Evolutionary conservation across 1,140 invertebrate species (phyloP).

Genomic region (Hyles euphorbiae): DNA sequence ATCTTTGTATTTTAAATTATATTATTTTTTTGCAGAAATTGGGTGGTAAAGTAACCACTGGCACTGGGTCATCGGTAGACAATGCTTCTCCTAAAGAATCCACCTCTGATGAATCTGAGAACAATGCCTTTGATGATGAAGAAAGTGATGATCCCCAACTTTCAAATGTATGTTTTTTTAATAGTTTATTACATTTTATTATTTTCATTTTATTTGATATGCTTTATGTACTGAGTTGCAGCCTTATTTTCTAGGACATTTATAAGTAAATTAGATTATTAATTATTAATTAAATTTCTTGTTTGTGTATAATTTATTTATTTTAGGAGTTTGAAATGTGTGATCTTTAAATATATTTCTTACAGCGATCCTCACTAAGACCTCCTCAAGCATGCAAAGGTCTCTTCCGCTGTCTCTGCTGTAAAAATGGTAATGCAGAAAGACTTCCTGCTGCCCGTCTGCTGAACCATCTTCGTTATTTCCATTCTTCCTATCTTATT

Average conservation of each 20-base stretch:
- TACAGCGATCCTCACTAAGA: conserved; percentile 25
- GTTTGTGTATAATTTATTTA: background rate
- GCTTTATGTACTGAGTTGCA: too few relatives aligned
- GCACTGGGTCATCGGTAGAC: conserved; percentile 34
- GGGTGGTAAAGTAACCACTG: conserved; percentile 43
- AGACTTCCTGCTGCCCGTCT: conserved; percentile 54
- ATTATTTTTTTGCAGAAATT: conserved; percentile 41
- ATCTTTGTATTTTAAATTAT: conserved; percentile 2
- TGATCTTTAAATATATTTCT: conserved; percentile 7
- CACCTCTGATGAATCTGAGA: conserved; percentile 34
- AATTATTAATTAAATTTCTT: too few relatives aligned
- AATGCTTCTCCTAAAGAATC: conserved; percentile 36
- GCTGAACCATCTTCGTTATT: conserved; percentile 67
- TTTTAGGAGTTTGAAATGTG: too few relatives aligned
- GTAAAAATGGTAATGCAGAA: conserved; percentile 50
- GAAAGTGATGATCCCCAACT: conserved; percentile 21
- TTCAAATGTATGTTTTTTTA: conserved; percentile 31
- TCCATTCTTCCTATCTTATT: conserved; percentile 58
- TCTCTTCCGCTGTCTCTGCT: conserved; percentile 61
- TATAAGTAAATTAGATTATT: too few relatives aligned
- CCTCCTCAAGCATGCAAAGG: conserved; percentile 57
- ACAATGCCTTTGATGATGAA: conserved; percentile 20
- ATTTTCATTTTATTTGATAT: background rate
- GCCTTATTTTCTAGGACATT: too few relatives aligned
- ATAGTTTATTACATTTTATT: conserved; percentile 3